Percentiles rank a stretch among this genome's conserved stretches.
Evolutionary conservation across 2,888 invertebrate genomes (phyloP).

Genomic region (Eledona agricola): DNA sequence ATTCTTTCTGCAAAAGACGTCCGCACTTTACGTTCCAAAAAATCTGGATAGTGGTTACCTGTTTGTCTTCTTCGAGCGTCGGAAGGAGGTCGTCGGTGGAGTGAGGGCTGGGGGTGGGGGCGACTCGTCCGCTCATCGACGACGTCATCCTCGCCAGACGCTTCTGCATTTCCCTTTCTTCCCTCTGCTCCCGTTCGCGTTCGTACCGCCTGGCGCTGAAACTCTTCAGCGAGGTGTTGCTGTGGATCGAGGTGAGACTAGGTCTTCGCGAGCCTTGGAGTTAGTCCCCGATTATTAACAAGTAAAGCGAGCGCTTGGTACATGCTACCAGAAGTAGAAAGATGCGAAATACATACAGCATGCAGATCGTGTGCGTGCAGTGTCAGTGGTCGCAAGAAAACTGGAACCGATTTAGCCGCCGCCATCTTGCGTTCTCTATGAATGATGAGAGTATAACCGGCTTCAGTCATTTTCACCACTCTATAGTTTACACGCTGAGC

Average conservation of each 20-base stretch:
- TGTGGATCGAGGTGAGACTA: constrained; percentile 86
- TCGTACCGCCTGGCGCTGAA: constrained; percentile 84
- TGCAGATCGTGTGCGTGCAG: constrained; percentile 24
- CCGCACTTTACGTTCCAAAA: constrained; percentile 1
- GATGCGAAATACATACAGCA: constrained; percentile 26
- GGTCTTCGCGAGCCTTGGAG: constrained; percentile 89
- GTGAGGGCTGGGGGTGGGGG: constrained; percentile 83
- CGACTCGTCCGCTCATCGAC: constrained; percentile 64
- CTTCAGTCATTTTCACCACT: no score
- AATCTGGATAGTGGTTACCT: constrained; percentile 64
- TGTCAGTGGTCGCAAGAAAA: constrained; percentile 16
- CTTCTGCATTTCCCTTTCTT: constrained; percentile 81
- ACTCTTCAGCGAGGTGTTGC: constrained; percentile 83
- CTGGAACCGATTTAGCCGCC: constrained; percentile 59
- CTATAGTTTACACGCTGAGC: no score
- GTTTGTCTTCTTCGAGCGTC: constrained; percentile 81
- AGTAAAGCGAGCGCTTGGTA: neutral
- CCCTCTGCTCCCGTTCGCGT: constrained; percentile 82
- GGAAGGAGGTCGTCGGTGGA: constrained; percentile 86
- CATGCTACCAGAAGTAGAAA: neutral
- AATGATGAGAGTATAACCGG: no score
- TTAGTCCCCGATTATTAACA: no score
- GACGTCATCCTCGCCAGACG: constrained; percentile 73
- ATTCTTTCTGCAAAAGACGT: constrained; percentile 49
- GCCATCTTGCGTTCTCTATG: constrained; percentile 67